phyloP scores from a whole-genome alignment of 1,140 invertebrate species.

The Zaprionus taronus region DNA sequence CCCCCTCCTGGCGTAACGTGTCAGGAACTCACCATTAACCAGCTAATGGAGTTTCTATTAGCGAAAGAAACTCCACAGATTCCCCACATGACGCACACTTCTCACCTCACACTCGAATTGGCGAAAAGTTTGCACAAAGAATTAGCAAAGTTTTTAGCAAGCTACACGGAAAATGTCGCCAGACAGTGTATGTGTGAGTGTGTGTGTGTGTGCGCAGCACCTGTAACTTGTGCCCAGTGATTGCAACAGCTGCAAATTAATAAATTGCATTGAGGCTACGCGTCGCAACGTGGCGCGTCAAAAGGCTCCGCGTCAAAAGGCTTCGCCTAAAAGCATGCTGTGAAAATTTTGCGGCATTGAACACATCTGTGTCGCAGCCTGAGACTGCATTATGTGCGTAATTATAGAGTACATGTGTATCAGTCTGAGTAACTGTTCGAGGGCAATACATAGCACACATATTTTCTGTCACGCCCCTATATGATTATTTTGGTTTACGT shows the following conservation, averaged over 20 bases:
- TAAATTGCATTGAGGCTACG: constrained; percentile 48
- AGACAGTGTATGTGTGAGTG: constrained; percentile 8
- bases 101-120: not conserved
- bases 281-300: too few relatives aligned
- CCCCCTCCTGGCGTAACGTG: not conserved
- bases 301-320: not conserved
- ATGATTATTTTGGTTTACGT: too few relatives aligned
- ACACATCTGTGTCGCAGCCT: constrained; percentile 33
- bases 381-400: constrained; percentile 6
- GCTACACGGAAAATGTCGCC: constrained; percentile 30
- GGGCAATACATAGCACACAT: too few relatives aligned
- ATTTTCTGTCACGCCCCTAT: too few relatives aligned
- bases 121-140: constrained; percentile 61
- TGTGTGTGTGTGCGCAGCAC: constrained; percentile 2
- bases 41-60: constrained; percentile 71
- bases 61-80: constrained; percentile 28
- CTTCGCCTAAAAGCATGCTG: constrained; percentile 45
- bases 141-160: constrained; percentile 70
- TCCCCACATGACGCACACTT: constrained; percentile 32
- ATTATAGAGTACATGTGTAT: not conserved
- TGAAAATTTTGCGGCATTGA: constrained; percentile 64
- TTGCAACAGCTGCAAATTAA: constrained; percentile 57
- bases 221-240: constrained; percentile 11
- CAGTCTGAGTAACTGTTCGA: too few relatives aligned
- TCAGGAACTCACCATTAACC: constrained; percentile 33